Conservation (phyloP, 2,113 vertebrate genomes). For the Recurvirostra avosetta region DNA sequence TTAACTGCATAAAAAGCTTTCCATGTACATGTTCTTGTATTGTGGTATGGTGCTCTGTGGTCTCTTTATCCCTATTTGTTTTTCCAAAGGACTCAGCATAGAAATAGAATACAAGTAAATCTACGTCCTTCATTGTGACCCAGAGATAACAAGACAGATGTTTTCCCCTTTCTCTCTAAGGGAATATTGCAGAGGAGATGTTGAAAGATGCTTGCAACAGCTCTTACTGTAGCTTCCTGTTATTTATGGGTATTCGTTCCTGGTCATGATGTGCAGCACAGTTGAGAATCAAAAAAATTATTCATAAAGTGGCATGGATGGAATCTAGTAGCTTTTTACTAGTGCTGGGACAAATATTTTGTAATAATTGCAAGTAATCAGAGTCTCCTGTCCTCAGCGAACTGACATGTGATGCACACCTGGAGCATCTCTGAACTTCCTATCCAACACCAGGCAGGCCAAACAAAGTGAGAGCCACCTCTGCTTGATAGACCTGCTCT, state of each 20-base stretch:
- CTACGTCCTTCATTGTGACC: not conserved
- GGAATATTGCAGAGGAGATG: not conserved
- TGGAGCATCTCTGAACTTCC: not conserved
- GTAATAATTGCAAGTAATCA: not conserved
- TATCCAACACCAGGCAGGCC: not conserved
- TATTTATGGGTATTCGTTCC: not conserved
- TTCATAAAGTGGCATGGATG: not conserved
- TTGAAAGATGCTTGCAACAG: not conserved
- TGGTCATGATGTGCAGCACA: not conserved
- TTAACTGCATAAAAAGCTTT: constrained; percentile 6
- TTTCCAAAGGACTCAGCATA: not conserved
- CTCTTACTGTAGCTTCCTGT: not conserved
- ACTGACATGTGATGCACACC: not conserved
- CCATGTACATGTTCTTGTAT: not conserved
- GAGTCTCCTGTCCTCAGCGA: not conserved
- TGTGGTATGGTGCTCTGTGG: not conserved
- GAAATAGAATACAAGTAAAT: not conserved
- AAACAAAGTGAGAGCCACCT: not conserved
- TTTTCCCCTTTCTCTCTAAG: not conserved
- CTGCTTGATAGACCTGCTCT: not conserved
- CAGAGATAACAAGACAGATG: not conserved
- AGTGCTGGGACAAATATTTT: not conserved
- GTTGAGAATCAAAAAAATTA: not conserved
- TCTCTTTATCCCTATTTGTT: not conserved
- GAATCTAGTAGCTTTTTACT: not conserved